These are phyloP conservation scores for Crepidodera aurea DNA, from an alignment of 2,888 invertebrate genomes.

Conservation along the genomic window DNA sequence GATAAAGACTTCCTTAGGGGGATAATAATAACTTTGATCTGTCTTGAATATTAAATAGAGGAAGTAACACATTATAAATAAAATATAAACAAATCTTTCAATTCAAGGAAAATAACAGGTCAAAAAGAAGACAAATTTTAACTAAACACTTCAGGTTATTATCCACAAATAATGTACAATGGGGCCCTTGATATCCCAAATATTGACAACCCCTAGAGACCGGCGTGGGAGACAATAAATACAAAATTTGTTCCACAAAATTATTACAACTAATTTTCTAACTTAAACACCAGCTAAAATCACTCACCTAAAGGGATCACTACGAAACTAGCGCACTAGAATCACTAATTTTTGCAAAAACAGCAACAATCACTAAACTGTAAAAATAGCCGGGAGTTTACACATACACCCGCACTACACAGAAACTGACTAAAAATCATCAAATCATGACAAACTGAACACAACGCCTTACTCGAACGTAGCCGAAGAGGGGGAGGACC, in stretches of 20 bases:
- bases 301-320: conserved; percentile 32
- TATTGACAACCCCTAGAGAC: conserved; percentile 35
- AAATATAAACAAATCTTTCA: conserved; percentile 7
- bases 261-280: not conserved
- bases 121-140: too few relatives aligned
- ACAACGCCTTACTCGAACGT: conserved; percentile 30
- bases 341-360: conserved; percentile 34
- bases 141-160: too few relatives aligned
- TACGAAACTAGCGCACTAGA: conserved; percentile 23
- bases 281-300: conserved; percentile 20
- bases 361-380: conserved; percentile 33
- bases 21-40: conserved; percentile 5
- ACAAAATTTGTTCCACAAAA: conserved; percentile 8
- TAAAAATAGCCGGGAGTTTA: conserved; percentile 17
- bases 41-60: conserved; percentile 28
- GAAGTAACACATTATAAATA: conserved; percentile 27
- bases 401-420: conserved; percentile 33
- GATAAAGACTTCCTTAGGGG: conserved; percentile 30
- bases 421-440: conserved; percentile 39
- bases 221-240: conserved; percentile 38
- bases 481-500: conserved; percentile 28
- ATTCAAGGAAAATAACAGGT: not conserved
- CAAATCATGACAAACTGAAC: conserved; percentile 31
- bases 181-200: conserved; percentile 19
- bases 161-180: too few relatives aligned